Evolutionary conservation across 2,113 vertebrate genomes (phyloP).

Genomic region (Dipodomys stephensi): DNA sequence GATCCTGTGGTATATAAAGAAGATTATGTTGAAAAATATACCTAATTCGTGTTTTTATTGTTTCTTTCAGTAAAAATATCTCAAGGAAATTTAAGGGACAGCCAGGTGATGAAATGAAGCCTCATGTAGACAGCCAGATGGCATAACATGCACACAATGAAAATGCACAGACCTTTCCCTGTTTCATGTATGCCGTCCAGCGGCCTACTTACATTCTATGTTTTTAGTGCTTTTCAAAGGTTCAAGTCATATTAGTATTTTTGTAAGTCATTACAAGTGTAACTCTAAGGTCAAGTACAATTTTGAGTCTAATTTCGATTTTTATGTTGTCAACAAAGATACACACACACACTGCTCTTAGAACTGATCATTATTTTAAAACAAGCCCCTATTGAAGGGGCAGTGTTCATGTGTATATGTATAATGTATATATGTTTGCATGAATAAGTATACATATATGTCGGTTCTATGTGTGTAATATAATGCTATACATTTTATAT

Average conservation of each 20-base stretch:
- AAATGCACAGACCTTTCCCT: conserved; percentile 48
- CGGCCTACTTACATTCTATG: conserved; percentile 14
- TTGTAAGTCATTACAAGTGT: conserved; percentile 41
- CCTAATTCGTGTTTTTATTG: conserved; percentile 82
- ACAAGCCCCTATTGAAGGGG: not conserved
- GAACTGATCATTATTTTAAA: conserved; percentile 4
- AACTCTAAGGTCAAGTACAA: conserved; percentile 47
- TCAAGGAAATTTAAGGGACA: conserved; percentile 74
- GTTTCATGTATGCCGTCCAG: conserved; percentile 52
- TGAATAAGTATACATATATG: not conserved
- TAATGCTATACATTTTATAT: not conserved
- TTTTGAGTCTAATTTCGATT: conserved; percentile 7
- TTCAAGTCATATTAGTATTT: not conserved
- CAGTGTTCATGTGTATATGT: not conserved
- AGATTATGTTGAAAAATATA: conserved; percentile 78
- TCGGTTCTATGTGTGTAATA: not conserved
- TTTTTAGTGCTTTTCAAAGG: conserved; percentile 22
- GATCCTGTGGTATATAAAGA: conserved; percentile 58
- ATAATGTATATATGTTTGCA: not conserved
- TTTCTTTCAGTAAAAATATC: conserved; percentile 78
- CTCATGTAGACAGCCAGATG: conserved; percentile 69
- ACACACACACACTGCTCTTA: not conserved
- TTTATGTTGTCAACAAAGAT: conserved; percentile 52
- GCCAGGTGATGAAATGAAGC: conserved; percentile 70
- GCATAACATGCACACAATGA: conserved; percentile 63